Conservation (phyloP, 1,140 invertebrate genomes). For the Cherax destructor region DNA sequence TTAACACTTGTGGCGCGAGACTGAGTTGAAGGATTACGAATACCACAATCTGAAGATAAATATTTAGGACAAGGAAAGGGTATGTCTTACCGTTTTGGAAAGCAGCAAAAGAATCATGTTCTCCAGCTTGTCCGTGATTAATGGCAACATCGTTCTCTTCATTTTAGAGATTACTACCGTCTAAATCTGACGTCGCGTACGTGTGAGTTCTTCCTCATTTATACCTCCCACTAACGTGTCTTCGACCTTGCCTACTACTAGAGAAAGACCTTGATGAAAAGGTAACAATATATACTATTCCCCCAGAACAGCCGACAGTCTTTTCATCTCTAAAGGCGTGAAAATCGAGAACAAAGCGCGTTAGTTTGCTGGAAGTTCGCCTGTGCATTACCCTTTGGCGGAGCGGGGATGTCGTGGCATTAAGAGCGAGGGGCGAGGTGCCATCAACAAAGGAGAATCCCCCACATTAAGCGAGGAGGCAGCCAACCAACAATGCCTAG, state of each 20-base stretch:
- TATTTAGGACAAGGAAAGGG: no score
- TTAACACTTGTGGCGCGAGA: no score
- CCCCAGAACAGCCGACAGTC: not conserved
- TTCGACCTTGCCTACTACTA: not conserved
- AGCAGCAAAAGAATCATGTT: no score
- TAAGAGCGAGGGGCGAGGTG: slow-evolving; percentile 4
- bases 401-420: slow-evolving; percentile 19
- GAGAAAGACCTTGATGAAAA: not conserved
- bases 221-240: not conserved
- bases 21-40: no score
- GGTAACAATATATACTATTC: not conserved
- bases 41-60: no score
- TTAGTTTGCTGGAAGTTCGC: slow-evolving; percentile 21
- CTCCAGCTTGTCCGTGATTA: no score
- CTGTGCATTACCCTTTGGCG: slow-evolving; percentile 2
- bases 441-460: slow-evolving; percentile 6
- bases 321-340: slow-evolving; percentile 11
- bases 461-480: slow-evolving; percentile 14
- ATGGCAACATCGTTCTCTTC: no score
- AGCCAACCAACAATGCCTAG: slow-evolving; percentile 1
- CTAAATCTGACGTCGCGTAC: no score
- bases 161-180: no score
- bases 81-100: no score
- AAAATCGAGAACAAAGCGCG: slow-evolving; percentile 31
- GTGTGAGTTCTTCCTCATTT: no score